A percentile compares a stretch with the other conserved stretches of the same genome.
These are phyloP conservation scores for Parotocinclus haroldoi DNA, from an alignment of 2,797 vertebrate genomes.

Conservation along the genomic window DNA sequence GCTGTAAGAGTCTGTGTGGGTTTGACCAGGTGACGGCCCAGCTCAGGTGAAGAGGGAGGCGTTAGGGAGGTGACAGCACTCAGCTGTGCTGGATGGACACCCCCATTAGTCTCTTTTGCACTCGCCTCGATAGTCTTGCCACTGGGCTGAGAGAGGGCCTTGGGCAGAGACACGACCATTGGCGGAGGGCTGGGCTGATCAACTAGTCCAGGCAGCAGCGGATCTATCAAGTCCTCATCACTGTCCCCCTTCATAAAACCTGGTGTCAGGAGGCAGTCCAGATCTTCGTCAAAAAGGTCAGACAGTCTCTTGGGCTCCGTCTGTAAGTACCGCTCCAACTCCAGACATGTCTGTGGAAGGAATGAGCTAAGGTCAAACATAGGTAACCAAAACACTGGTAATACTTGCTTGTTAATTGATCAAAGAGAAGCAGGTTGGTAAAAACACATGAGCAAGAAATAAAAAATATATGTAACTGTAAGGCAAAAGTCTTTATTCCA, in stretches of 20 bases:
- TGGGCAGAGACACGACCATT: constrained; percentile 57
- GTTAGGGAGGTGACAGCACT: constrained; percentile 97
- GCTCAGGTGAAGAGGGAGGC: constrained; percentile 93
- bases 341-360: constrained; percentile 85
- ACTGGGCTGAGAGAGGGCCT: constrained; percentile 46
- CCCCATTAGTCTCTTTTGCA: constrained; percentile 52
- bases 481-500: too few species aligned
- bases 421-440: too few species aligned
- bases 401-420: too few species aligned
- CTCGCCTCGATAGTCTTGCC: constrained; percentile 23
- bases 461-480: too few species aligned
- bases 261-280: constrained; percentile 88
- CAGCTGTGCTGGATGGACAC: constrained; percentile 92
- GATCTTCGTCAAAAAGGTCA: constrained; percentile 91
- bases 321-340: constrained; percentile 96
- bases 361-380: constrained; percentile 1
- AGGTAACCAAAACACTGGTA: neutral
- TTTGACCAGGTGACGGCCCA: constrained; percentile 92
- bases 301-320: constrained; percentile 93
- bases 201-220: constrained; percentile 73
- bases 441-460: too few species aligned
- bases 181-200: constrained; percentile 75
- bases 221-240: constrained; percentile 80
- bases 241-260: constrained; percentile 84
- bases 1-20: constrained; percentile 87